These are phyloP conservation scores for Corticium candelabrum DNA, from an alignment of 37 sponge, comb jelly and placozoan genomes.

Conservation along the genomic window DNA sequence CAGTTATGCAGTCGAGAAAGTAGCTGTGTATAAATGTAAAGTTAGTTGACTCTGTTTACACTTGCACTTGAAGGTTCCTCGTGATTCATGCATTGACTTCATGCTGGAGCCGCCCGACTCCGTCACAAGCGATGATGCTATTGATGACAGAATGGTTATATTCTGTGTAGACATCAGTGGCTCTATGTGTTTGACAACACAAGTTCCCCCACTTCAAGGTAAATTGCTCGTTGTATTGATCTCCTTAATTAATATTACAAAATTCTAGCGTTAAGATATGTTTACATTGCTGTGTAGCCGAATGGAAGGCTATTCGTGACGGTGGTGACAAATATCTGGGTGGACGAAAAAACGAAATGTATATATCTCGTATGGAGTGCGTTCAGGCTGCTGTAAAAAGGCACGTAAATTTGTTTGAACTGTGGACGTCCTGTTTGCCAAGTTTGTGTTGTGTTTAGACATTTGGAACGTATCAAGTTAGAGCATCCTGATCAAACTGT, in stretches of 20 bases:
- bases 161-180: conserved; percentile 86
- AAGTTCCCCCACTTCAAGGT: conserved; percentile 80
- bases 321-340: conserved; percentile 20
- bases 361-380: conserved; percentile 70
- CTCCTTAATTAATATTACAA: too few relatives aligned
- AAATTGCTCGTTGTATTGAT: neutral
- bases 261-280: neutral
- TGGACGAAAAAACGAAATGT: conserved; percentile 22
- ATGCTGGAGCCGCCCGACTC: conserved; percentile 44
- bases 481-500: conserved; percentile 5
- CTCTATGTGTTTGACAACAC: conserved; percentile 63
- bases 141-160: conserved; percentile 44
- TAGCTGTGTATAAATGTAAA: too few relatives aligned
- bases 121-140: neutral
- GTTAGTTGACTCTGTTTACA: too few relatives aligned
- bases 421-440: neutral
- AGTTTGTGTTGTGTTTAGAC: neutral
- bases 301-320: conserved; percentile 50
- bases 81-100: conserved; percentile 39
- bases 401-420: conserved; percentile 34
- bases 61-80: too few relatives aligned
- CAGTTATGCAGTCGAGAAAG: too few relatives aligned
- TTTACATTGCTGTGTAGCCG: conserved; percentile 26
- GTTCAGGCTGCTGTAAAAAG: conserved; percentile 78
- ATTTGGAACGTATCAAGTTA: neutral